A percentile compares a stretch with the other conserved stretches of the same genome.
Conservation (phyloP, 2,797 vertebrate genomes). For the Arremon aurantiirostris region DNA sequence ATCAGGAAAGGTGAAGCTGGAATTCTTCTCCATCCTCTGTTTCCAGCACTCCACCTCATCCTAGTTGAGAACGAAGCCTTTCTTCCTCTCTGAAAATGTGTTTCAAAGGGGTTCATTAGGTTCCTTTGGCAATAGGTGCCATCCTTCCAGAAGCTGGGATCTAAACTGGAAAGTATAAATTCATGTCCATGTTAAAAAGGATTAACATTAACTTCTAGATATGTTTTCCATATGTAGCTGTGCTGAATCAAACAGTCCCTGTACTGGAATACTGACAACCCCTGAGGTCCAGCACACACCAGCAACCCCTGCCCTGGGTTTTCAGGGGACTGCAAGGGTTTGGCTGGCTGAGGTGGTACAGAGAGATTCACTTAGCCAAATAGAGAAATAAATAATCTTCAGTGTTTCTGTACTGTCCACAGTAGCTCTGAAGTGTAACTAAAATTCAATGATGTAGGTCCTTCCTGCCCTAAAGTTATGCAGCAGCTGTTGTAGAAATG, state of each 20-base stretch:
- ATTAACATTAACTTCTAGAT: not conserved
- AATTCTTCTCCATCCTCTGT: not conserved
- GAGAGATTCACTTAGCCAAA: not conserved
- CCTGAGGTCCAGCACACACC: accelerated
- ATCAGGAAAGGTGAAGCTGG: not conserved
- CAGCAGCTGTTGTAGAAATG: not conserved
- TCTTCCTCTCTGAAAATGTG: not conserved
- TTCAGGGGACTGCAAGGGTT: not conserved
- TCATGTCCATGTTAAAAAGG: not conserved
- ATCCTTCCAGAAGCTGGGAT: not conserved
- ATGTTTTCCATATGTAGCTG: not conserved
- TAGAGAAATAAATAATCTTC: not conserved
- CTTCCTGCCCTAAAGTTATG: not conserved
- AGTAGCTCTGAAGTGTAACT: not conserved
- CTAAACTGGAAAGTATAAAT: not conserved
- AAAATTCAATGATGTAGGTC: not conserved
- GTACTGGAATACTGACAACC: not conserved
- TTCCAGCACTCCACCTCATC: not conserved
- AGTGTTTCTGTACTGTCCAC: not conserved
- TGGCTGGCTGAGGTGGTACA: not conserved
- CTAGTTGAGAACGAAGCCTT: not conserved
- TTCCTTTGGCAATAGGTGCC: not conserved
- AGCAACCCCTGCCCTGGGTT: not conserved
- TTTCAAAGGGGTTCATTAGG: not conserved
- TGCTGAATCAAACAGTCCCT: not conserved